phyloP scores from a whole-genome alignment of 2,797 vertebrate species.

The Scarus forsteni region DNA sequence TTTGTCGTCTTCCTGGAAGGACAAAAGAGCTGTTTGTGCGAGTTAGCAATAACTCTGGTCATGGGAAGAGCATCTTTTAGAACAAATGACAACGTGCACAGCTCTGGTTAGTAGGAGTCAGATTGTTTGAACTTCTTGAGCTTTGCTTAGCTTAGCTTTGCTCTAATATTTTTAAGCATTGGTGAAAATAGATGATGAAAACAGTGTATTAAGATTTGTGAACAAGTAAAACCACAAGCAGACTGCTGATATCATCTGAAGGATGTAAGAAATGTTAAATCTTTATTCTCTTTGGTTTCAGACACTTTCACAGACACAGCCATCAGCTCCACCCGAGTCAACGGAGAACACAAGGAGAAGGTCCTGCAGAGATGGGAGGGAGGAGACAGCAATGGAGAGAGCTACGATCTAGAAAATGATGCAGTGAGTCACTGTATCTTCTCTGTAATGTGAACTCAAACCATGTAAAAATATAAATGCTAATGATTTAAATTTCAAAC shows the following conservation, averaged over 20 bases:
- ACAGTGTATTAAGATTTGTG: neutral
- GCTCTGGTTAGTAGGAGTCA: neutral
- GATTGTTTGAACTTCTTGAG: neutral
- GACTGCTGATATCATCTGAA: neutral
- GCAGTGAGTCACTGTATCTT: constrained; percentile 79
- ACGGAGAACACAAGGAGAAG: constrained; percentile 95
- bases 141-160: neutral
- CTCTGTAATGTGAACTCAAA: neutral
- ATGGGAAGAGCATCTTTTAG: neutral
- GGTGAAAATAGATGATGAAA: neutral
- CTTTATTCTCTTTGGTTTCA: constrained; percentile 51
- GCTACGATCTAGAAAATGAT: constrained; percentile 91
- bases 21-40: neutral
- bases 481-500: neutral
- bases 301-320: constrained; percentile 94
- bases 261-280: neutral
- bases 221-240: neutral
- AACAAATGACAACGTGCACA: neutral
- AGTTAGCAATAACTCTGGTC: neutral
- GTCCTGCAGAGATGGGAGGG: constrained; percentile 94
- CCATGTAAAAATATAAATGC: neutral
- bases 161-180: neutral
- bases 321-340: constrained; percentile 89
- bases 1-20: neutral
- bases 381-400: constrained; percentile 92